Evolutionary conservation across 2,113 vertebrate genomes (phyloP).

Genomic region (Eolophus roseicapilla): DNA sequence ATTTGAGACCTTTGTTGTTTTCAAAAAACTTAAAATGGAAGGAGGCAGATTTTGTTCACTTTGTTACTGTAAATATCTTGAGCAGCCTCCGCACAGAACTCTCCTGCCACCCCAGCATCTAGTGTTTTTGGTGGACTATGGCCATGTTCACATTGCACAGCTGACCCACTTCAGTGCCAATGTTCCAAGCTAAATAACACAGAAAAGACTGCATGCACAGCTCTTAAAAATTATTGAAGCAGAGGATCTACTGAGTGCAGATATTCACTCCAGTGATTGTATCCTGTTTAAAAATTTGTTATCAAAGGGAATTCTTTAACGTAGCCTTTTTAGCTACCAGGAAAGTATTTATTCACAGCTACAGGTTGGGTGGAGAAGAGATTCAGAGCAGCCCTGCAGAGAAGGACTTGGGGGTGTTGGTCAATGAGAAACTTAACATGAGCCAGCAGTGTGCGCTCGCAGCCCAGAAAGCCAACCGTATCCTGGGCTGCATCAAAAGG

Average conservation of each 20-base stretch:
- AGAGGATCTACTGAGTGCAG: not conserved
- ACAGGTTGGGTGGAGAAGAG: too few species aligned
- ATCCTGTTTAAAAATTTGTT: not conserved
- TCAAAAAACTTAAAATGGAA: not conserved
- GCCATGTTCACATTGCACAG: not conserved
- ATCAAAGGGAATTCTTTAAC: not conserved
- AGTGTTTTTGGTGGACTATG: not conserved
- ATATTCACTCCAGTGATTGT: not conserved
- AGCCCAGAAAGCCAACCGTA: too few species aligned
- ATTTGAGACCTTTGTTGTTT: not conserved
- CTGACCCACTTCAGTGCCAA: not conserved
- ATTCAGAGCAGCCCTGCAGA: too few species aligned
- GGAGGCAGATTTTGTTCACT: not conserved
- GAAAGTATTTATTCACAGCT: not conserved
- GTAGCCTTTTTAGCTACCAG: not conserved
- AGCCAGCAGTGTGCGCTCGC: too few species aligned
- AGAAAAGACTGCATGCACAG: not conserved
- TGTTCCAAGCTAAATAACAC: not conserved
- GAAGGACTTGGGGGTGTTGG: too few species aligned
- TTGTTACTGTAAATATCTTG: not conserved
- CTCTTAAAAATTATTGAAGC: not conserved
- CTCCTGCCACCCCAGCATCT: fast-evolving
- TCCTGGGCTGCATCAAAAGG: too few species aligned
- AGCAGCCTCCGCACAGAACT: not conserved
- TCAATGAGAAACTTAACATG: too few species aligned